These are phyloP conservation scores for Scytalopus superciliaris DNA, from an alignment of 2,113 vertebrate species.

Conservation along the genomic window DNA sequence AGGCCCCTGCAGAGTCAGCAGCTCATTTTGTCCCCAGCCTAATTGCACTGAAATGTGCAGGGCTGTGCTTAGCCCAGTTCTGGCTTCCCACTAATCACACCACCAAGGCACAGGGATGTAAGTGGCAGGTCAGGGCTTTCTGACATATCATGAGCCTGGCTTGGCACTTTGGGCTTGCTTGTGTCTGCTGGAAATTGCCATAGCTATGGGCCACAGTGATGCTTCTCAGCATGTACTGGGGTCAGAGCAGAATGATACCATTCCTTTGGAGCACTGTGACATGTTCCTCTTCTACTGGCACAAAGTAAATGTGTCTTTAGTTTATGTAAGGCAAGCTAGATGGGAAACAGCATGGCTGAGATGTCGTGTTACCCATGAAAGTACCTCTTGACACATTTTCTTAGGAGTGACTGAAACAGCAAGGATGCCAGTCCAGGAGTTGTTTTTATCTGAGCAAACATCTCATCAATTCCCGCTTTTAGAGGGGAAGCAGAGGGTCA, in stretches of 20 bases:
- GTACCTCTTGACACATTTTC: background rate
- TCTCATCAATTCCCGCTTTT: background rate
- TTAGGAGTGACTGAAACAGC: background rate
- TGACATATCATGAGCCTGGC: accelerated
- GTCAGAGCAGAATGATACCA: background rate
- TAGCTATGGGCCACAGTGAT: background rate
- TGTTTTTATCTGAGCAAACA: background rate
- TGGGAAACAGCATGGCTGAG: background rate
- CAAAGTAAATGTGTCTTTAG: background rate
- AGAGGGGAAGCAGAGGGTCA: background rate
- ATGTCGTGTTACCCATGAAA: background rate
- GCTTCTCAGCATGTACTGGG: background rate
- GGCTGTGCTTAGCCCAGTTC: background rate
- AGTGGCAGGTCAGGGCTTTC: background rate
- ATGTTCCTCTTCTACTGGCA: background rate
- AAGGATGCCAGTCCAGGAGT: background rate
- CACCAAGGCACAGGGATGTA: accelerated
- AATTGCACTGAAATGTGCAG: background rate
- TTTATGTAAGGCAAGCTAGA: background rate
- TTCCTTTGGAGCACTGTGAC: background rate
- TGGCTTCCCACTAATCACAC: background rate
- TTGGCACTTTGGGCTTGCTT: background rate
- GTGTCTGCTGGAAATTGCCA: background rate
- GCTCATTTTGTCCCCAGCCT: background rate
- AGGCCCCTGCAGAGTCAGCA: background rate